Percentiles rank a stretch among this genome's conserved stretches.
Conservation (phyloP, 2,797 vertebrate genomes). For the Poecilia wingei region DNA sequence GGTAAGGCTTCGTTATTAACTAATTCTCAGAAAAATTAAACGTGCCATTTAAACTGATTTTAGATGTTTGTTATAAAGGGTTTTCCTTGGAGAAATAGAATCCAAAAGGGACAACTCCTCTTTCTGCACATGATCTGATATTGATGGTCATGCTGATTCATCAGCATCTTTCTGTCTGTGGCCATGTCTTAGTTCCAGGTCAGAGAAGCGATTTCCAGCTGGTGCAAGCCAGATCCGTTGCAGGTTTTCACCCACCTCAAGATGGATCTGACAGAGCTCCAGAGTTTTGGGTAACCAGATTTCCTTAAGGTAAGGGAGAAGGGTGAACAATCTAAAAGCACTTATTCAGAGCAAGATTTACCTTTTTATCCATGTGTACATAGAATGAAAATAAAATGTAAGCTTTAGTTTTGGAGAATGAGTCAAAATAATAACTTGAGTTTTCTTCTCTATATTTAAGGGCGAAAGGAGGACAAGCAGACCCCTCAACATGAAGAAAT, state of each 20-base stretch:
- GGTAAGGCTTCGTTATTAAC: slow-evolving; percentile 83
- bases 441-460: background rate
- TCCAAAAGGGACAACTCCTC: background rate
- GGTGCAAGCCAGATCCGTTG: slow-evolving; percentile 11
- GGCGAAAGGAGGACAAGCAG: slow-evolving; percentile 33
- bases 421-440: background rate
- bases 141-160: slow-evolving; percentile 20
- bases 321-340: slow-evolving; percentile 34
- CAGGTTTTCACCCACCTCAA: slow-evolving; percentile 18
- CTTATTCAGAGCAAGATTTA: background rate
- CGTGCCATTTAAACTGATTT: slow-evolving; percentile 14
- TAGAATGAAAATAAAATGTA: background rate
- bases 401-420: background rate
- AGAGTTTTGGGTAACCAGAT: background rate
- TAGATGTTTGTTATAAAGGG: slow-evolving; percentile 12
- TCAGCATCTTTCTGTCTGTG: slow-evolving; percentile 41
- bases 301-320: background rate
- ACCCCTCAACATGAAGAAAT: slow-evolving; percentile 19
- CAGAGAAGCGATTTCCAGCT: slow-evolving; percentile 19
- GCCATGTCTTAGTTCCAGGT: slow-evolving; percentile 33
- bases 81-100: background rate
- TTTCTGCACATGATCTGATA: background rate
- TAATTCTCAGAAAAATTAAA: slow-evolving; percentile 37
- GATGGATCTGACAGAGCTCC: background rate
- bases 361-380: background rate